phyloP scores from a whole-genome alignment of 2,888 invertebrate species.

The Phragmatobia fuliginosa region DNA sequence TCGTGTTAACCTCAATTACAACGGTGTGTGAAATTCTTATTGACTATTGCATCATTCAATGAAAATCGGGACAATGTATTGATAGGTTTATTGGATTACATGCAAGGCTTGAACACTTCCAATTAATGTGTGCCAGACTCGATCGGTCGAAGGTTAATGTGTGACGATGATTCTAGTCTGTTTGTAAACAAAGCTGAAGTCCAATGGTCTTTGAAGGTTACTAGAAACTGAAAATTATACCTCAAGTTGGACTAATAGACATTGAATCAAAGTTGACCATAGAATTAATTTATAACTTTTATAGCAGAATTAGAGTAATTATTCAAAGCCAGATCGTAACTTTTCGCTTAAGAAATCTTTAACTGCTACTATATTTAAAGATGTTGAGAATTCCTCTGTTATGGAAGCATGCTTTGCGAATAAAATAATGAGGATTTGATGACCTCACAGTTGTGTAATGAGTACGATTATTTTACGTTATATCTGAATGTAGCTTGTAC shows the following conservation, averaged over 20 bases:
- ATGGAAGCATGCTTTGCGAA: no score
- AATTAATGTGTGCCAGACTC: neutral
- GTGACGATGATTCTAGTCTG: neutral
- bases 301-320: neutral
- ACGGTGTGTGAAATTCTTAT: slow-evolving; percentile 66
- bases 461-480: no score
- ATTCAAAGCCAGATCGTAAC: neutral
- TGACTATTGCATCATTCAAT: slow-evolving; percentile 76
- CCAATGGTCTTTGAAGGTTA: neutral
- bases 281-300: no score
- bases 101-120: slow-evolving; percentile 9
- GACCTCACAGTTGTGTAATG: no score
- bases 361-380: no score
- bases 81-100: slow-evolving; percentile 8
- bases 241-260: neutral
- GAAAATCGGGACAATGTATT: slow-evolving; percentile 8
- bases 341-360: no score
- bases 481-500: no score
- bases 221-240: neutral
- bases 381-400: no score
- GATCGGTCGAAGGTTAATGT: neutral
- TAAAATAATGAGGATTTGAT: no score
- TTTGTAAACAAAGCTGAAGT: slow-evolving; percentile 3
- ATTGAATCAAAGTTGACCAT: no score
- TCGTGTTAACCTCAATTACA: slow-evolving; percentile 69